These are phyloP conservation scores for Otocyon megalotis DNA, from an alignment of 2,113 vertebrate genomes.

Conservation along the genomic window DNA sequence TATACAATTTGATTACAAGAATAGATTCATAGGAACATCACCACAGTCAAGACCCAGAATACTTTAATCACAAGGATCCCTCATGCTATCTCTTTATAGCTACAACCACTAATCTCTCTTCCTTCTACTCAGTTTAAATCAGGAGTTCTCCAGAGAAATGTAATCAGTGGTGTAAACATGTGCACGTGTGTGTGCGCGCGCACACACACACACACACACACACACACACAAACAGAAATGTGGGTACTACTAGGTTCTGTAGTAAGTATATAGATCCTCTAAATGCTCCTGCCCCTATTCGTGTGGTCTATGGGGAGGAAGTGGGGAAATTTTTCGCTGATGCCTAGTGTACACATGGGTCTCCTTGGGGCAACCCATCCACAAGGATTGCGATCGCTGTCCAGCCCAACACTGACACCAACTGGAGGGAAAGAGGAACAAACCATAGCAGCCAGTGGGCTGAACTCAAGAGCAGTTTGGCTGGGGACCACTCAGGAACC, in stretches of 20 bases:
- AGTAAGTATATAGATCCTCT: not conserved
- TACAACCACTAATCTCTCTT: not conserved
- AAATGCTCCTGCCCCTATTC: not conserved
- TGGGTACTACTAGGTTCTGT: not conserved
- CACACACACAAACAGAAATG: not conserved
- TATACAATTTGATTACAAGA: not conserved
- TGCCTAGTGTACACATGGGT: not conserved
- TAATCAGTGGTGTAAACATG: not conserved
- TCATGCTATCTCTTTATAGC: not conserved
- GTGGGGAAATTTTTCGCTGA: not conserved
- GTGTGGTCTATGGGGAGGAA: not conserved
- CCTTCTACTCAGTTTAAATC: not conserved
- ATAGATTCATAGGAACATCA: not conserved
- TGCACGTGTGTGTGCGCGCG: fast-evolving
- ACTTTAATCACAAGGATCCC: not conserved
- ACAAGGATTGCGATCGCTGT: not conserved
- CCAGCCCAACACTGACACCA: not conserved
- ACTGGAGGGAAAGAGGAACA: not conserved
- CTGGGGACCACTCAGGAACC: not conserved
- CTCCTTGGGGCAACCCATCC: not conserved
- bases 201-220: not conserved
- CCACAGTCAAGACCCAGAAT: not conserved
- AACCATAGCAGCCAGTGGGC: not conserved
- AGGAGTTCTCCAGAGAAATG: not conserved
- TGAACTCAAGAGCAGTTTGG: not conserved